Percentiles rank a stretch among this genome's conserved stretches.
phyloP scores from a whole-genome alignment of 2,888 invertebrate species.

The Pyrgus malvae region DNA sequence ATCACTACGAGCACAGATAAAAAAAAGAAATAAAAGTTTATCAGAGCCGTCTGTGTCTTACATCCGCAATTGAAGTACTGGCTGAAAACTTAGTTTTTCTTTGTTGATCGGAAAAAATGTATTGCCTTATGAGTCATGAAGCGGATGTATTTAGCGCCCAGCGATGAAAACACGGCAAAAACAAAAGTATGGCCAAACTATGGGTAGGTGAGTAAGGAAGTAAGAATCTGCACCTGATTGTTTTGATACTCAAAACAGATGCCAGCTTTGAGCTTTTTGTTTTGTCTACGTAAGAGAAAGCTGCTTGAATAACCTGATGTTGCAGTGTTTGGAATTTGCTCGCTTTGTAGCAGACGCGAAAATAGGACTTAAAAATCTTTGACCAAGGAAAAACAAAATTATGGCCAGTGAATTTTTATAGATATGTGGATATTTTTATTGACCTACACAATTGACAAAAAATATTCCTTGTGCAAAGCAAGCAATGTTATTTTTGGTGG shows the following conservation, averaged over 20 bases:
- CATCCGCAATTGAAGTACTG: constrained; percentile 17
- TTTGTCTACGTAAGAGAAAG: not conserved
- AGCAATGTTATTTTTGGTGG: too few relatives aligned
- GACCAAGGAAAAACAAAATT: too few relatives aligned
- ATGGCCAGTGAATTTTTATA: too few relatives aligned
- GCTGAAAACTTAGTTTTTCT: constrained; percentile 15
- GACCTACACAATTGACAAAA: too few relatives aligned
- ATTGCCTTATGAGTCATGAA: constrained; percentile 5
- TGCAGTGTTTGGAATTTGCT: too few relatives aligned
- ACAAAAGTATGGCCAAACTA: constrained; percentile 1
- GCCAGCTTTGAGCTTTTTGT: not conserved
- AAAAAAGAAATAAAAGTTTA: not conserved
- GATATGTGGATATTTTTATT: too few relatives aligned
- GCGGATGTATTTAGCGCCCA: constrained; percentile 13
- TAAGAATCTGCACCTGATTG: constrained; percentile 1
- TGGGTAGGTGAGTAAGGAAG: constrained; percentile 9
- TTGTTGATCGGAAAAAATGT: constrained; percentile 14
- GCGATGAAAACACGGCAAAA: constrained; percentile 14
- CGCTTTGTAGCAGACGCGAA: too few relatives aligned
- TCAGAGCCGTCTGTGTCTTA: constrained; percentile 1
- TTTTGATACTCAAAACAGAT: constrained; percentile 5
- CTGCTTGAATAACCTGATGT: not conserved
- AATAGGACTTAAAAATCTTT: too few relatives aligned
- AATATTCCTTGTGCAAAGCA: too few relatives aligned
- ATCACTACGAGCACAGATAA: constrained; percentile 3